Percentiles rank a stretch among this genome's conserved stretches.
Evolutionary conservation across 2,888 invertebrate species (phyloP).

Genomic region (Subacronicta megacephala): DNA sequence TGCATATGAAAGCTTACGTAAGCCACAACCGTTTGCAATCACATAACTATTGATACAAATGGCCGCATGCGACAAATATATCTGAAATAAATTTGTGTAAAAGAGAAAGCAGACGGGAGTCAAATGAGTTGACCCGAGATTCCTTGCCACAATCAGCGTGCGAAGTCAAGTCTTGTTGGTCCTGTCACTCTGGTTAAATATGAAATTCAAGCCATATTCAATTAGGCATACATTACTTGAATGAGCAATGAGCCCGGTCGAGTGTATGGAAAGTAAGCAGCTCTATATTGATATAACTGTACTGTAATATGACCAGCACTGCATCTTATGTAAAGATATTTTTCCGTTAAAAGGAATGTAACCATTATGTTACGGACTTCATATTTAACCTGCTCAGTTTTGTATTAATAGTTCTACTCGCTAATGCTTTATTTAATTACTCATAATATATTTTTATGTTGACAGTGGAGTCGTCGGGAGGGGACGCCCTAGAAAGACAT

Average conservation of each 20-base stretch:
- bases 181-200: slow-evolving; percentile 74
- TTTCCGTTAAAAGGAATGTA: neutral
- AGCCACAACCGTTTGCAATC: slow-evolving; percentile 65
- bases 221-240: slow-evolving; percentile 76
- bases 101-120: slow-evolving; percentile 68
- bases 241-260: slow-evolving; percentile 63
- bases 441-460: too few species aligned
- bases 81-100: slow-evolving; percentile 57
- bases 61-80: slow-evolving; percentile 47
- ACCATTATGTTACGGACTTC: too few species aligned
- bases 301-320: neutral
- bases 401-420: too few species aligned
- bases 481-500: too few species aligned
- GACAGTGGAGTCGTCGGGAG: too few species aligned
- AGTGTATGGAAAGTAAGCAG: slow-evolving; percentile 47
- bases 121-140: slow-evolving; percentile 84
- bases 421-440: too few species aligned
- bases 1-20: slow-evolving; percentile 63
- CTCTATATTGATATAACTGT: slow-evolving; percentile 1
- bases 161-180: slow-evolving; percentile 81
- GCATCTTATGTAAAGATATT: neutral
- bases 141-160: slow-evolving; percentile 86
- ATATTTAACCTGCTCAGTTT: too few species aligned
- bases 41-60: slow-evolving; percentile 58
- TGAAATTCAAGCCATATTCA: slow-evolving; percentile 81